These are phyloP conservation scores for Pangasius djambal DNA, from an alignment of 2,797 vertebrate species.

Conservation along the genomic window DNA sequence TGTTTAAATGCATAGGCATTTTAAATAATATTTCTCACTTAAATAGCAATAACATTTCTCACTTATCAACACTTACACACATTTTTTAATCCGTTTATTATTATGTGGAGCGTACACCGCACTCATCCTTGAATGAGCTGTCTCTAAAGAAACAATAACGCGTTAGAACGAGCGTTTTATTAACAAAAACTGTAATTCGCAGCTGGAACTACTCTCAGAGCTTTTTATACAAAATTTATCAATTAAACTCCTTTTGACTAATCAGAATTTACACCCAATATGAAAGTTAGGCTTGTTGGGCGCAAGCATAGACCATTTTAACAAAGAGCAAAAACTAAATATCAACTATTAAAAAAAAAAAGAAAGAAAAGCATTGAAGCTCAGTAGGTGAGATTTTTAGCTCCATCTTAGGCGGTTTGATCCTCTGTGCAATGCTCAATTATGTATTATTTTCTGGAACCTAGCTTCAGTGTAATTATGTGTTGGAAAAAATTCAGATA, in stretches of 20 bases:
- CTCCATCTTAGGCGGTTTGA: background rate
- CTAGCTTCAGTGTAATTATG: background rate
- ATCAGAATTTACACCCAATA: background rate
- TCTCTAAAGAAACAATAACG: background rate
- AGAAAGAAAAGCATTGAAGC: background rate
- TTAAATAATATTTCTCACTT: too few species aligned
- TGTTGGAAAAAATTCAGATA: background rate
- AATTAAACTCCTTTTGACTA: too few species aligned
- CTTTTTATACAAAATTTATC: background rate
- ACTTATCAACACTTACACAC: background rate
- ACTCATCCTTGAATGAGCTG: background rate
- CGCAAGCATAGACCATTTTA: background rate
- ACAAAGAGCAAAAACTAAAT: background rate
- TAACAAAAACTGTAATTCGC: too few species aligned
- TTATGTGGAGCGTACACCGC: too few species aligned
- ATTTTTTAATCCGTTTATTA: too few species aligned
- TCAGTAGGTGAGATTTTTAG: too few species aligned
- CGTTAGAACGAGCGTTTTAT: too few species aligned
- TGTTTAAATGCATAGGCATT: background rate
- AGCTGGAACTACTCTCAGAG: background rate
- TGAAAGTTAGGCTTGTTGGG: background rate
- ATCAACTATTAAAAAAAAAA: background rate
- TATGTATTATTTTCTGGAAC: background rate
- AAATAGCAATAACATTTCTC: background rate
- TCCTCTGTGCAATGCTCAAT: background rate